These are phyloP conservation scores for Drosophila pandora DNA, from an alignment of 1,140 invertebrate genomes.

Conservation along the genomic window DNA sequence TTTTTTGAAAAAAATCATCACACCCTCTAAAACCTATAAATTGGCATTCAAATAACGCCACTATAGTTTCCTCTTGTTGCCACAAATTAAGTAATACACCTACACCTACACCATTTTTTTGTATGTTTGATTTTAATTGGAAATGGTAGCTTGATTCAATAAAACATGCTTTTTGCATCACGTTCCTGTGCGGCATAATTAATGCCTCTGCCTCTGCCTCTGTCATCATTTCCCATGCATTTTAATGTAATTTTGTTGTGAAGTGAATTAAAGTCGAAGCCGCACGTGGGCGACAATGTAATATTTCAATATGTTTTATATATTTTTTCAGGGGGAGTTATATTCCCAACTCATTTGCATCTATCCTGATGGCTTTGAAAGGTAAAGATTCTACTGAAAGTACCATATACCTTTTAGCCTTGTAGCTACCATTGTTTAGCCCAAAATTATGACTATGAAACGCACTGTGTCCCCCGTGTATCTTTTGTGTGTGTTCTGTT, in stretches of 20 bases:
- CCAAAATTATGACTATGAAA: neutral
- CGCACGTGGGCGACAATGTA: neutral
- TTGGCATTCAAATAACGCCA: no score
- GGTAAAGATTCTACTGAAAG: no score
- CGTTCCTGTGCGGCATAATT: constrained; percentile 2
- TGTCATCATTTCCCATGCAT: neutral
- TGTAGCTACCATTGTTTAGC: neutral
- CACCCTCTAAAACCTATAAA: no score
- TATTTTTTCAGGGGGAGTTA: no score
- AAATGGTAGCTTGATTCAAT: neutral
- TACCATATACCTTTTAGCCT: no score
- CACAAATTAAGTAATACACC: neutral
- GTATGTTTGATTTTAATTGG: neutral
- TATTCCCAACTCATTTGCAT: no score
- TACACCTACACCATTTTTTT: neutral
- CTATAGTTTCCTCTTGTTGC: neutral
- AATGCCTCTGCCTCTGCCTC: neutral
- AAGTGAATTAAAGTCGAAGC: constrained; percentile 3
- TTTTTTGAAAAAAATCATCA: no score
- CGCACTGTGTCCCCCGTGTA: constrained; percentile 15
- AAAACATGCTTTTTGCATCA: neutral
- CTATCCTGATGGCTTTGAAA: no score
- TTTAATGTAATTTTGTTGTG: neutral
- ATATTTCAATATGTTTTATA: no score
- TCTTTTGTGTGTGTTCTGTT: constrained; percentile 9